Percentiles rank a stretch among this genome's conserved stretches.
Conservation (phyloP, 2,113 vertebrate species). For the Hyperoodon ampullatus region DNA sequence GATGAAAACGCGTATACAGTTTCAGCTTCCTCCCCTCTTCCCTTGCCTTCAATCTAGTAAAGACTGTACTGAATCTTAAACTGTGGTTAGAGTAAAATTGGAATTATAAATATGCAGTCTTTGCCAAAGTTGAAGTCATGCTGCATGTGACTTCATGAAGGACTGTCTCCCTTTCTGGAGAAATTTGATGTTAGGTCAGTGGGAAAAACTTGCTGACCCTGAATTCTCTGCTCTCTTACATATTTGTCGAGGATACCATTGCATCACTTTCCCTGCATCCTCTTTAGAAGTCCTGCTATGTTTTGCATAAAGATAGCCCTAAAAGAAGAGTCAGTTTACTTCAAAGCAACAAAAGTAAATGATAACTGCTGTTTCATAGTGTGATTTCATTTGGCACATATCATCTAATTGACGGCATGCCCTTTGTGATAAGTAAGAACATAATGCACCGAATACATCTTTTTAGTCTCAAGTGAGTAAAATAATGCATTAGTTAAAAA, state of each 20-base stretch:
- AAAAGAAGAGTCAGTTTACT: background rate
- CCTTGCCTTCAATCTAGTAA: constrained; percentile 50
- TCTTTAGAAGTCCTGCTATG: background rate
- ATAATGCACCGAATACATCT: background rate
- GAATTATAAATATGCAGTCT: background rate
- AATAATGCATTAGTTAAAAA: background rate
- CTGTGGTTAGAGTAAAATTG: constrained; percentile 41
- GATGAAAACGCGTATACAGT: constrained; percentile 42
- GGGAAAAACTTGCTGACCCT: background rate
- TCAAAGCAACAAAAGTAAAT: background rate
- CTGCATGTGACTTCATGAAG: background rate
- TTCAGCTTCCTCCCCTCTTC: background rate
- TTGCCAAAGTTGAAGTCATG: constrained; percentile 43
- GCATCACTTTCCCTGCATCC: background rate
- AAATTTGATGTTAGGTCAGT: constrained; percentile 30
- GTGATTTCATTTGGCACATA: background rate
- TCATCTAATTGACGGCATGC: background rate
- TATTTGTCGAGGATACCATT: constrained; percentile 15
- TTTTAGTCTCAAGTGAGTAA: constrained; percentile 40
- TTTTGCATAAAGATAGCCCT: background rate
- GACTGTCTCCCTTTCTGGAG: constrained; percentile 30
- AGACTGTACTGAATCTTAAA: constrained; percentile 65
- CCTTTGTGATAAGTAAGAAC: background rate
- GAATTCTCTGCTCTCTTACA: background rate
- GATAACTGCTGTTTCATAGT: background rate